Evolutionary conservation across 2,113 vertebrate genomes (phyloP).

Genomic region (Asarcornis scutulata): DNA sequence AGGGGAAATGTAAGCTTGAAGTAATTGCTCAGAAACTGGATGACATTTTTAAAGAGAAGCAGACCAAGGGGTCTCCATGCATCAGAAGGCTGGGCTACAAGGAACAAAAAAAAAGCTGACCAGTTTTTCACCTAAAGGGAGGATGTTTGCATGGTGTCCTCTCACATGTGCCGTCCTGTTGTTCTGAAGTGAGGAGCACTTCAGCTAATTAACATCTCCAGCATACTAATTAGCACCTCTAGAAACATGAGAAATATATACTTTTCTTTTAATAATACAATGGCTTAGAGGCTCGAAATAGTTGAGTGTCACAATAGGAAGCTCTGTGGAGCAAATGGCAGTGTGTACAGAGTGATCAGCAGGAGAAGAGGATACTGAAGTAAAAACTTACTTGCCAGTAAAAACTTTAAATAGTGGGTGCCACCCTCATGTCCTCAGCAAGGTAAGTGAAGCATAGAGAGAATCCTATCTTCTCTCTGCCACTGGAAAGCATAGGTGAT

Average conservation of each 20-base stretch:
- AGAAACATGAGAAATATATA: background rate
- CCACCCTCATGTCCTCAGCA: background rate
- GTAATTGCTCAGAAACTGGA: background rate
- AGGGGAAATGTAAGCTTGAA: background rate
- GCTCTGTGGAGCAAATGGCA: background rate
- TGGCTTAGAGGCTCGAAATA: background rate
- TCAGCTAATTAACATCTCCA: background rate
- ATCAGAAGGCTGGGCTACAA: background rate
- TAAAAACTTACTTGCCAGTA: background rate
- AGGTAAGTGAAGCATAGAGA: background rate
- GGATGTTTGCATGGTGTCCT: background rate
- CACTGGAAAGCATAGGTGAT: background rate
- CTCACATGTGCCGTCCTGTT: background rate
- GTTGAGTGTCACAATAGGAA: background rate
- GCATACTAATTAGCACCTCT: background rate
- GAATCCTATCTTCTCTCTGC: background rate
- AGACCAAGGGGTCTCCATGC: background rate
- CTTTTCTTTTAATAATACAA: background rate
- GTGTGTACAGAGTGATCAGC: fast-evolving
- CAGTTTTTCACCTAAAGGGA: background rate
- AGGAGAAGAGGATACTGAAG: background rate
- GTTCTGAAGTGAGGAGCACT: background rate
- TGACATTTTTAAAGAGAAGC: background rate
- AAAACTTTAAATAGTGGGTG: background rate
- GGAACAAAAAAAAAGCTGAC: background rate